These are phyloP conservation scores for Myanophis thanlyinensis DNA, from an alignment of 2,113 vertebrate species.

Conservation along the genomic window DNA sequence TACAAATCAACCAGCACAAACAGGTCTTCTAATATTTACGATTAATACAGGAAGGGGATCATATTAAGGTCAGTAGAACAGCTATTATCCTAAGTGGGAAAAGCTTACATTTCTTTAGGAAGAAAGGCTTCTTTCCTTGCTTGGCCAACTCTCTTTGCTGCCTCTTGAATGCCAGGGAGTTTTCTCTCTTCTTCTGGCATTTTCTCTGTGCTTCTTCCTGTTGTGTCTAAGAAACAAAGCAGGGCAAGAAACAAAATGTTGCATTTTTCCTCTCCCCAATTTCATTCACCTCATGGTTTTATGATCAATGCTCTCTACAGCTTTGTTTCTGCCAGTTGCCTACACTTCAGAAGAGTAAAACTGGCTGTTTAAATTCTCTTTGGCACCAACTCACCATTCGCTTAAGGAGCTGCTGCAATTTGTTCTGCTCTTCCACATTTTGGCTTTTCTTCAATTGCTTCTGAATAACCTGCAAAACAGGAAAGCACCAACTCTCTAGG, in stretches of 20 bases:
- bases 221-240: conserved; percentile 74
- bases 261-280: neutral
- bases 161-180: conserved; percentile 66
- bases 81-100: neutral
- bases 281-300: neutral
- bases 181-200: conserved; percentile 73
- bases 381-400: conserved; percentile 69
- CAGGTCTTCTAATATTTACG: neutral
- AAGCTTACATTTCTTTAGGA: conserved; percentile 88
- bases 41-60: neutral
- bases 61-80: neutral
- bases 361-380: neutral
- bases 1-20: neutral
- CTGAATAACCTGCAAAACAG: conserved; percentile 67
- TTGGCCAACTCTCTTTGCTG: conserved; percentile 79
- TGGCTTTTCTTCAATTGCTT: conserved; percentile 71
- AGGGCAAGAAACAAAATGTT: rapidly evolving
- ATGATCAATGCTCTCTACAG: neutral
- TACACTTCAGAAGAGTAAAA: neutral
- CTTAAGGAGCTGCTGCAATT: conserved; percentile 70
- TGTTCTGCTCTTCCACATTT: conserved; percentile 55
- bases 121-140: conserved; percentile 85
- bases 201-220: conserved; percentile 79
- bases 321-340: neutral
- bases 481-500: neutral